Evolutionary conservation across 2,113 vertebrate species (phyloP).

Genomic region (Micromys minutus): DNA sequence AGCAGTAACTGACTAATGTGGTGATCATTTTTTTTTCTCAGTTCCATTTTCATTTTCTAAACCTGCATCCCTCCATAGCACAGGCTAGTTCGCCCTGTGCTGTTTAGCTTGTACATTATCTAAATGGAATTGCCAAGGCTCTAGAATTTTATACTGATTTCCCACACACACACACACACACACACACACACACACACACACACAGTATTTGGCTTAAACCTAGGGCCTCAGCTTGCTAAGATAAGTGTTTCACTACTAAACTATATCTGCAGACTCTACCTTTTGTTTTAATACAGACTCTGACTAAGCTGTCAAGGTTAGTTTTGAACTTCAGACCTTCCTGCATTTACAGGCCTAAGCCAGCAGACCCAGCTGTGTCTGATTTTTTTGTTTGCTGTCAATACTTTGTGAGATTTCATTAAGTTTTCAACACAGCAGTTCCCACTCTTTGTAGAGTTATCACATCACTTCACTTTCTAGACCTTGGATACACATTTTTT

Average conservation of each 20-base stretch:
- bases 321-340: not conserved
- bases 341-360: not conserved
- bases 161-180: not conserved
- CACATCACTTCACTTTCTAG: not conserved
- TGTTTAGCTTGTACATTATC: constrained; percentile 9
- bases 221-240: not conserved
- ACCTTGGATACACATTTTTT: not conserved
- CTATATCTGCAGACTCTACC: not conserved
- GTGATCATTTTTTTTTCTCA: not conserved
- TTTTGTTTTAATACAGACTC: not conserved
- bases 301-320: not conserved
- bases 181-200: too few species aligned
- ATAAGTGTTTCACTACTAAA: not conserved
- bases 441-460: not conserved
- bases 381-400: constrained; percentile 43
- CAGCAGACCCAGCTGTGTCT: not conserved
- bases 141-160: not conserved
- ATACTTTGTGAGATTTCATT: constrained; percentile 27
- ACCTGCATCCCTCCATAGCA: constrained; percentile 2
- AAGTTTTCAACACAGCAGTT: constrained; percentile 5
- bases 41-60: constrained; percentile 26
- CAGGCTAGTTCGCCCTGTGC: not conserved
- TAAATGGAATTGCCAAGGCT: constrained; percentile 14
- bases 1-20: not conserved
- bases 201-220: not conserved